Conservation (phyloP, 2,797 vertebrate genomes). For the Mus caroli region DNA sequence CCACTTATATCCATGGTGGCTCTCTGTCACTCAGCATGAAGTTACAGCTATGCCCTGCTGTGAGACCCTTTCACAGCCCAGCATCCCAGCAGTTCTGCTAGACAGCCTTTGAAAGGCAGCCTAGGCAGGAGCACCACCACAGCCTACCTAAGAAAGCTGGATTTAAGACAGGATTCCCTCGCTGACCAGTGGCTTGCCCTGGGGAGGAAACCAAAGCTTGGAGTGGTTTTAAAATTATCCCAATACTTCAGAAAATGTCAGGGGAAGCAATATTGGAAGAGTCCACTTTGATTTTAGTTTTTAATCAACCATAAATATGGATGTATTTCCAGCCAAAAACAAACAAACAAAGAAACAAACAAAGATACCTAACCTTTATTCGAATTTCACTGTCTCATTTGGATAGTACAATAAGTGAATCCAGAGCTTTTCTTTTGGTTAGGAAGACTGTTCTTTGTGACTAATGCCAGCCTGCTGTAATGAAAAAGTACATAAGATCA, state of each 20-base stretch:
- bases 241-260: constrained; percentile 36
- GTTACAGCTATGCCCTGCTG: neutral
- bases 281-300: neutral
- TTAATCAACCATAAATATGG: neutral
- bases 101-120: constrained; percentile 4
- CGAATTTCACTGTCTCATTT: constrained; percentile 22
- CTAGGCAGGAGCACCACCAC: neutral
- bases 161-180: constrained; percentile 44
- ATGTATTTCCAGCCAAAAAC: constrained; percentile 44
- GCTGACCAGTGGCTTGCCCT: neutral
- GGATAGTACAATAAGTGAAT: neutral
- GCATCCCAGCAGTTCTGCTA: neutral
- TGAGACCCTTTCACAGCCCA: neutral
- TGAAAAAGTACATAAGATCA: constrained; percentile 2
- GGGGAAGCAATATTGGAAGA: neutral
- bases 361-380: neutral
- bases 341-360: neutral
- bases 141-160: constrained; percentile 13
- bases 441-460: neutral
- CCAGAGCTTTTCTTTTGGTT: constrained; percentile 29
- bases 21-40: neutral
- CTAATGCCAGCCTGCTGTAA: neutral
- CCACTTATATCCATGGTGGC: neutral
- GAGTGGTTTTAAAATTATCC: neutral
- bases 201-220: neutral